Evolutionary conservation across 2,113 vertebrate species (phyloP), one percentile per base, ranked within the genome.

Genomic region (Crocuta crocuta): DNA sequence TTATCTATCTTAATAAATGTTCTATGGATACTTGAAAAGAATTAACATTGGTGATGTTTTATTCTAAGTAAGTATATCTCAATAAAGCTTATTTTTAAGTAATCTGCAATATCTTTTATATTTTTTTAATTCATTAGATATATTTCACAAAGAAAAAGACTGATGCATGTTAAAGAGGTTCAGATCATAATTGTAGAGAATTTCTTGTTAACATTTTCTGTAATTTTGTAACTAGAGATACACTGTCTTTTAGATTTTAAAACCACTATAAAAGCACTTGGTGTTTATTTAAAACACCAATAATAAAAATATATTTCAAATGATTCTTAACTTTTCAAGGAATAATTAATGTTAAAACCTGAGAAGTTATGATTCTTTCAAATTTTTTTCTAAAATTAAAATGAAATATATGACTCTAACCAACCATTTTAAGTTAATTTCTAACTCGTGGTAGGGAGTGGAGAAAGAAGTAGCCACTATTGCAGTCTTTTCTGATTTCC

Each of bases 401-500:
- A 21, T 83, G 35, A 93, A 78, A 83, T 88, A 5, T 58, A 8
- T 95, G 35, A 43, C 35, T 66, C 78, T 65, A 82, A n/a, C 43
- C 33, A 45, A 24, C 13, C 61, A 43, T 65, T 81, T 88, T 84
- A 96, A 96, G 74, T 89, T 89, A 21, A 50, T 45, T 33, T 78
- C 66, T 89, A 53, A 73, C 7, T 70, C n/a, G 87, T 95, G 7
- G 85, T 88, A 92, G 68, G 19, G 79, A 82, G 3, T 86, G 8
- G 31, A 71, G 50, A 95, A 79, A 71, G 55, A 91, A 83, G 10
- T 89, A 92, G 73, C 94, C 13, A 24, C 48, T 70, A 91, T 71
- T 96, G 1, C 95, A 61, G 80, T 80, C 19, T 94, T 96, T 89
- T n/a, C 33, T 94, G 7, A 82, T 83, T 92, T 96, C 68, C 33